phyloP scores from a whole-genome alignment of 2,113 vertebrate genomes.

The Tetrao urogallus region DNA sequence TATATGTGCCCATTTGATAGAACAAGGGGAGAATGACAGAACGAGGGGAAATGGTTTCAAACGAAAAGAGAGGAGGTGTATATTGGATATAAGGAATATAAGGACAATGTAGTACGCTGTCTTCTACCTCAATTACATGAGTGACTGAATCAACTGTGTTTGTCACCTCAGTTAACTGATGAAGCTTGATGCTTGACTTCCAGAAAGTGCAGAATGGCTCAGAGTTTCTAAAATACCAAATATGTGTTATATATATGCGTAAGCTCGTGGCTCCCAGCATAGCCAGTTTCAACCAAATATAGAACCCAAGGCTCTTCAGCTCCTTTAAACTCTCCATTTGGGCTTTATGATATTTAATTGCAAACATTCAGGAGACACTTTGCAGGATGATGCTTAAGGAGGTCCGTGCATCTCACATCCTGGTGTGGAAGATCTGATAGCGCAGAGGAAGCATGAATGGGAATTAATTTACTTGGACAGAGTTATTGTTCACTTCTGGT shows the following conservation, averaged over 20 bases:
- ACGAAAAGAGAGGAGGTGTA: no score
- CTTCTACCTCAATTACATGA: not conserved
- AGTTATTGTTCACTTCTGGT: conserved; percentile 1
- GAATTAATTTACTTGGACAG: not conserved
- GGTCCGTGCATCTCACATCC: not conserved
- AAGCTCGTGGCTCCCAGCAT: not conserved
- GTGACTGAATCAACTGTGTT: not conserved
- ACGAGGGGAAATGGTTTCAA: no score
- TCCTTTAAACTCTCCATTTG: not conserved
- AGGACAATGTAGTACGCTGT: rapidly evolving
- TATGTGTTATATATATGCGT: not conserved
- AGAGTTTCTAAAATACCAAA: not conserved
- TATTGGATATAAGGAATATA: no score
- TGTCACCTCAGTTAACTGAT: not conserved
- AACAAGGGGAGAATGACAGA: not conserved
- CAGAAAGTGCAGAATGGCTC: not conserved
- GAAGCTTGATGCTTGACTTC: not conserved
- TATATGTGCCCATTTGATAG: no score
- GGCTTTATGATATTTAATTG: not conserved
- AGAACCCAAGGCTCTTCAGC: not conserved
- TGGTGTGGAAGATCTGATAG: not conserved
- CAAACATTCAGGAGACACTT: not conserved
- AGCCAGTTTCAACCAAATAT: not conserved
- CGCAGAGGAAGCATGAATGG: not conserved
- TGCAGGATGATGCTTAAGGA: not conserved